phyloP scores from a whole-genome alignment of 1,140 invertebrate species.

The Pectinophora gossypiella region DNA sequence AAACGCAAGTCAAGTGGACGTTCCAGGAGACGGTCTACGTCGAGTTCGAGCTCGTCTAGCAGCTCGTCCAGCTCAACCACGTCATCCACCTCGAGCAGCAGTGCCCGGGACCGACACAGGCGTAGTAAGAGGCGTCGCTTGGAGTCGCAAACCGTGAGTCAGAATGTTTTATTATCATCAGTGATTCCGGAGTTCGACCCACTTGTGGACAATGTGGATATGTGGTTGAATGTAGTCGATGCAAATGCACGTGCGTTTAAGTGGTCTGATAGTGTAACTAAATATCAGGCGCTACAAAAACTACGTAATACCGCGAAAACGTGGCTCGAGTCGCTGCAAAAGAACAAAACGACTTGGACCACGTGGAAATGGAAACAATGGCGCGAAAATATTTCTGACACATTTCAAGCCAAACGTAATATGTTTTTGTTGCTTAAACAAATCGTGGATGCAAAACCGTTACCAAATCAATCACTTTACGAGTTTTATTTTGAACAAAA shows the following conservation, averaged over 20 bases:
- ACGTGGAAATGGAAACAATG: conserved; percentile 8
- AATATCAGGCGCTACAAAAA: conserved; percentile 7
- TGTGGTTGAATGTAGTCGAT: conserved; percentile 6
- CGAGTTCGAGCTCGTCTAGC: conserved; percentile 1
- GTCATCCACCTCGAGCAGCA: not conserved
- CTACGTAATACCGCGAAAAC: conserved; percentile 4
- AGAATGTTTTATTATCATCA: conserved; percentile 3
- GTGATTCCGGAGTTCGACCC: conserved; percentile 11
- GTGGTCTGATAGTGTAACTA: conserved; percentile 1
- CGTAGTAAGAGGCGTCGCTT: not conserved
- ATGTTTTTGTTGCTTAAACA: conserved; percentile 7
- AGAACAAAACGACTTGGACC: conserved; percentile 5
- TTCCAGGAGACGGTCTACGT: not conserved
- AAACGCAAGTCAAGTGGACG: not conserved
- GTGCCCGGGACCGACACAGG: not conserved
- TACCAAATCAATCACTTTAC: conserved; percentile 1
- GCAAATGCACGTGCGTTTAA: conserved; percentile 4
- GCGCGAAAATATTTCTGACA: not conserved
- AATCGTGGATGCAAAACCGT: conserved; percentile 1
- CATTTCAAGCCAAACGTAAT: conserved; percentile 5
- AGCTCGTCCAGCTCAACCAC: not conserved
- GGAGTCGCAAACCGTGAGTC: not conserved
- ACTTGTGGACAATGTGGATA: conserved; percentile 3
- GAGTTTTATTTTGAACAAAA: conserved; percentile 8
- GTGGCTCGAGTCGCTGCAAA: conserved; percentile 3